A percentile compares a stretch with the other conserved stretches of the same genome.
Conservation (phyloP, 2,888 invertebrate genomes). For the Trimorus sp. region DNA sequence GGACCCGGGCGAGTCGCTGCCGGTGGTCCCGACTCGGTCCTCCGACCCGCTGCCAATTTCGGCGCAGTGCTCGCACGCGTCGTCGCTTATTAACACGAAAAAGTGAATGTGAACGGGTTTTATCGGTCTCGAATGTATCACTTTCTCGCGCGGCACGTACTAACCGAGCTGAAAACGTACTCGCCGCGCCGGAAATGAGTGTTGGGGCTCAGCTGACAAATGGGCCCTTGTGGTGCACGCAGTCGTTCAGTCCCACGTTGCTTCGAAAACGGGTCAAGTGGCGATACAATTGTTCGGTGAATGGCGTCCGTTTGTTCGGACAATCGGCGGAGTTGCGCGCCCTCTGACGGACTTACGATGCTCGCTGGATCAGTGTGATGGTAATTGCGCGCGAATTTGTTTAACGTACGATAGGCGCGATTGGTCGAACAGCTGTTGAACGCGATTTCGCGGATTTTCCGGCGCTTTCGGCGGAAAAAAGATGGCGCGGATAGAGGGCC, state of each 20-base stretch:
- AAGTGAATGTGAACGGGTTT: constrained; percentile 72
- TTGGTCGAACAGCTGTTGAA: constrained; percentile 9
- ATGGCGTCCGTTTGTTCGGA: constrained; percentile 9
- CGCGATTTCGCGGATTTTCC: neutral
- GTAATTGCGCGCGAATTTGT: constrained; percentile 23
- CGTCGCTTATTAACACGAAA: constrained; percentile 55
- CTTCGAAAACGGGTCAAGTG: constrained; percentile 47
- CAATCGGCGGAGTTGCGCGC: constrained; percentile 10
- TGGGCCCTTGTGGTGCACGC: constrained; percentile 28
- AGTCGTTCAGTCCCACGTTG: constrained; percentile 32
- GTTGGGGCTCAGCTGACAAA: constrained; percentile 53
- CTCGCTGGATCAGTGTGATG: constrained; percentile 33
- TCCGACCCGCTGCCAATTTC: constrained; percentile 47
- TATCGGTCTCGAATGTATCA: constrained; percentile 66
- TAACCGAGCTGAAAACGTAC: constrained; percentile 72
- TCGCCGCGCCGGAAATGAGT: constrained; percentile 69
- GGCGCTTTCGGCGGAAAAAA: too few relatives aligned
- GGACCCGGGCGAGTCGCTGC: too few relatives aligned
- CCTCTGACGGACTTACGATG: constrained; percentile 40
- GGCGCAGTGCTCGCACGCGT: constrained; percentile 36
- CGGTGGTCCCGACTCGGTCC: too few relatives aligned
- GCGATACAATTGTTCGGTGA: constrained; percentile 22
- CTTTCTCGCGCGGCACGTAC: constrained; percentile 72
- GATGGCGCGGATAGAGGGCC: too few relatives aligned
- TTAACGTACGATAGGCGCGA: neutral